phyloP scores from a whole-genome alignment of 2,797 vertebrate genomes.

The Pipistrellus pygmaeus region DNA sequence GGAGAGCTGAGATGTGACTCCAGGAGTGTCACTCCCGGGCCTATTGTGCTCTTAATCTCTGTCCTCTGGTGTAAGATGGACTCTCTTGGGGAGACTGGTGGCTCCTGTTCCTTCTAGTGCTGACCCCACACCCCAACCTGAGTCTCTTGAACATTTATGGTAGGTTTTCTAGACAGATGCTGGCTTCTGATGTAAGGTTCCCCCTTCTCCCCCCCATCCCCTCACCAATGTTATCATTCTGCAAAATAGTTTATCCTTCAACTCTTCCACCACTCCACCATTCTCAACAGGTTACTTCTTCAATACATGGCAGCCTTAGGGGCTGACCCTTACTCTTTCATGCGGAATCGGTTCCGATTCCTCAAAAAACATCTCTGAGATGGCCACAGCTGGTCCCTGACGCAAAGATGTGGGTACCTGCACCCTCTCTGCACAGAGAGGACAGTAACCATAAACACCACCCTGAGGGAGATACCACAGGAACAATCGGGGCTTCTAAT shows the following conservation, averaged over 20 bases:
- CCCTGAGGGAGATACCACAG: not conserved
- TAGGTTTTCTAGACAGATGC: not conserved
- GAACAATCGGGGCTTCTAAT: not conserved
- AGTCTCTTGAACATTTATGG: not conserved
- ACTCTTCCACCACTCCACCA: too few relatives aligned
- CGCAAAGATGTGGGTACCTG: not conserved
- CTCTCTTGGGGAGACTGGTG: not conserved
- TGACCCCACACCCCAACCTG: not conserved
- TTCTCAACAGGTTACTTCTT: not conserved
- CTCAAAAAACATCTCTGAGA: not conserved
- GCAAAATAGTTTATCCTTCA: not conserved
- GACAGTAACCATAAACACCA: not conserved
- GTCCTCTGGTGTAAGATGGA: rapidly evolving
- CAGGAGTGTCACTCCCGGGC: rapidly evolving
- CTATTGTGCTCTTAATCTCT: too few relatives aligned
- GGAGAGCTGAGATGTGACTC: not conserved
- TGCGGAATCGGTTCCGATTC: not conserved
- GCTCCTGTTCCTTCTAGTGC: not conserved
- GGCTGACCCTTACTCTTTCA: not conserved
- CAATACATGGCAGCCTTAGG: not conserved
- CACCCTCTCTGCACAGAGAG: not conserved
- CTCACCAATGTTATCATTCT: not conserved
- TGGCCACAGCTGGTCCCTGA: not conserved
- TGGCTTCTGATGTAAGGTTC: not conserved
- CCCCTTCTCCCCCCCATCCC: too few relatives aligned